phyloP scores from a whole-genome alignment of 2,888 invertebrate genomes.

The Urechis unicinctus region DNA sequence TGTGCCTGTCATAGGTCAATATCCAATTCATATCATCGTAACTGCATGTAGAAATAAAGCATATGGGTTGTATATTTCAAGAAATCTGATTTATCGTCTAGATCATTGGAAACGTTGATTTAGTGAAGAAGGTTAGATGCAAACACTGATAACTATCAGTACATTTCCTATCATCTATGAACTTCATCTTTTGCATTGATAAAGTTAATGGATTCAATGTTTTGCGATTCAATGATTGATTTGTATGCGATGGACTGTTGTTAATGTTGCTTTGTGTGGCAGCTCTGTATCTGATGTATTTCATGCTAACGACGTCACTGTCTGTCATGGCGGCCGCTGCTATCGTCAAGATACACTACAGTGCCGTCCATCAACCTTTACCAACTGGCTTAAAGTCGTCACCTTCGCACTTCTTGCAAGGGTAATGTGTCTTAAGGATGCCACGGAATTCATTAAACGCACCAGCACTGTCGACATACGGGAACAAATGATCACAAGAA shows the following conservation, averaged over 20 bases:
- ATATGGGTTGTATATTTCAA: too few species aligned
- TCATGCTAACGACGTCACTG: conserved; percentile 7
- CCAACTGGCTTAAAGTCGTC: conserved; percentile 13
- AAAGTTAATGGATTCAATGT: neutral
- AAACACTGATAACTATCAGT: too few species aligned
- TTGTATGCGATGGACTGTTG: neutral
- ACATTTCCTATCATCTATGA: too few species aligned
- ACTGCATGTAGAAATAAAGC: too few species aligned
- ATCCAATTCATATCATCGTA: too few species aligned
- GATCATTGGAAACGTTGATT: too few species aligned
- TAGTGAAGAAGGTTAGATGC: too few species aligned
- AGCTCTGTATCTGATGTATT: conserved; percentile 6
- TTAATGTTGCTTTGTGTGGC: neutral
- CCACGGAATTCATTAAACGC: neutral
- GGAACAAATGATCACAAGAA: neutral
- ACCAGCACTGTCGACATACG: neutral
- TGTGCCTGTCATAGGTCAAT: conserved; percentile 27
- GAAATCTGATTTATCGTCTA: too few species aligned
- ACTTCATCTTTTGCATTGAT: too few species aligned
- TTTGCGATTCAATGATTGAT: neutral
- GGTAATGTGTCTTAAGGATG: neutral
- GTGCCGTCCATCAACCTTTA: conserved; percentile 7
- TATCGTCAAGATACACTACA: conserved; percentile 17
- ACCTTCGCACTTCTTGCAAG: conserved; percentile 13
- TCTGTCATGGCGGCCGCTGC: conserved; percentile 16